phyloP scores from a whole-genome alignment of 2,113 vertebrate genomes.

The Monopterus albus region DNA sequence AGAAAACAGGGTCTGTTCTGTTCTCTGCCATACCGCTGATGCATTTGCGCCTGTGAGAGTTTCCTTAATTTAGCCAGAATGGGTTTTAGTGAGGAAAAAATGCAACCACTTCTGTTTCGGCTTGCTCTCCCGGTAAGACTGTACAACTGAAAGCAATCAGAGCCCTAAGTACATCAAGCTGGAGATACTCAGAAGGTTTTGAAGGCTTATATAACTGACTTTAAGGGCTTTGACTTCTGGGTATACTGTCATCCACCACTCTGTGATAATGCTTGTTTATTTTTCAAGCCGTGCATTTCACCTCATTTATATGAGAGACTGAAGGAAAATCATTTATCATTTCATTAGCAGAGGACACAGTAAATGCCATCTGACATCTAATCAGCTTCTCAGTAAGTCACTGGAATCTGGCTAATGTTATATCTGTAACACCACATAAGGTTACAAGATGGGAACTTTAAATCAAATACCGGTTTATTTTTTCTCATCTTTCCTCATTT shows the following conservation, averaged over 20 bases:
- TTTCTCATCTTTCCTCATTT: constrained; percentile 25
- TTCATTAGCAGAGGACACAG: constrained; percentile 23
- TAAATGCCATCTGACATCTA: constrained; percentile 22
- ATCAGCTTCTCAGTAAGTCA: constrained; percentile 20
- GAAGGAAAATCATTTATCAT: constrained; percentile 15
- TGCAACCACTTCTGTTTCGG: constrained; percentile 47
- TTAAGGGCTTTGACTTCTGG: constrained; percentile 47
- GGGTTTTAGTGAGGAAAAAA: constrained; percentile 55
- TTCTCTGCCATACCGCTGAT: constrained; percentile 42
- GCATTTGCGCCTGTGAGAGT: constrained; percentile 46
- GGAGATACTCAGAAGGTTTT: constrained; percentile 46
- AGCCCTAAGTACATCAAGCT: constrained; percentile 59
- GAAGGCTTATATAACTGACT: constrained; percentile 60
- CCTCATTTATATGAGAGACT: background rate
- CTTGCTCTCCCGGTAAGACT: constrained; percentile 34
- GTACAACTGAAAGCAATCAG: constrained; percentile 73
- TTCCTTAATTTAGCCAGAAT: constrained; percentile 53
- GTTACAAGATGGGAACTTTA: background rate
- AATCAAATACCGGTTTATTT: constrained; percentile 6
- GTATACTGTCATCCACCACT: constrained; percentile 48
- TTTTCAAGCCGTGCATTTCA: constrained; percentile 37
- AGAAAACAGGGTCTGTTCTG: constrained; percentile 31
- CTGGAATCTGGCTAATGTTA: constrained; percentile 6
- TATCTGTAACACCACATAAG: constrained; percentile 22
- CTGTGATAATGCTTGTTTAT: constrained; percentile 46